phyloP scores from a whole-genome alignment of 1,140 invertebrate genomes.

The Psix sp. region DNA sequence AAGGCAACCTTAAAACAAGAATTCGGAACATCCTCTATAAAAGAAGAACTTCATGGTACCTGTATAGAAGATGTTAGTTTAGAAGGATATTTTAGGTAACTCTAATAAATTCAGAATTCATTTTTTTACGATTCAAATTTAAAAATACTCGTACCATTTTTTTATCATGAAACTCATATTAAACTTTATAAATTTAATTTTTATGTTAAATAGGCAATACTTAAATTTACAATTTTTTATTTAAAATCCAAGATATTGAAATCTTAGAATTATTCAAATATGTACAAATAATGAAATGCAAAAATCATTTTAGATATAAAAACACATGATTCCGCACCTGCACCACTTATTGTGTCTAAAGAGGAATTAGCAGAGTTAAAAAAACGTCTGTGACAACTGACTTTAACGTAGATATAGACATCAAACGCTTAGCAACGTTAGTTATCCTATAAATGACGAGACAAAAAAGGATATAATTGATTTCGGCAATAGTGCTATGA shows the following conservation, averaged over 20 bases:
- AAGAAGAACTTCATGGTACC: conserved; percentile 94
- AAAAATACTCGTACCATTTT: too few relatives aligned
- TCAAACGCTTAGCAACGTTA: conserved; percentile 93
- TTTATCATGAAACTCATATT: too few relatives aligned
- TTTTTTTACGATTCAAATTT: too few relatives aligned
- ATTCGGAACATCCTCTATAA: conserved; percentile 93
- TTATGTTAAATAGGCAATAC: too few relatives aligned
- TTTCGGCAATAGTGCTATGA: conserved; percentile 82
- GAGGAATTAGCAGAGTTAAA: conserved; percentile 91
- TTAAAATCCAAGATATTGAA: too few relatives aligned
- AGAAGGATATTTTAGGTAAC: conserved; percentile 84
- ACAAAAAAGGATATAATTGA: conserved; percentile 86
- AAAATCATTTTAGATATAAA: conserved; percentile 81
- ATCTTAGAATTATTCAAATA: too few relatives aligned
- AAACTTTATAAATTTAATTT: too few relatives aligned
- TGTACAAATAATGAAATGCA: too few relatives aligned
- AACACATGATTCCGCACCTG: conserved; percentile 87
- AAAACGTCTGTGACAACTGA: conserved; percentile 86
- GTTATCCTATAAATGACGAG: conserved; percentile 92
- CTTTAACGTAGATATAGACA: conserved; percentile 90
- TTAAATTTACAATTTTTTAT: too few relatives aligned
- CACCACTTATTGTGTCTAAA: conserved; percentile 91
- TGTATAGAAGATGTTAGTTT: conserved; percentile 88
- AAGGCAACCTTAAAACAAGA: conserved; percentile 98
- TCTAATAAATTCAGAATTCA: too few relatives aligned